These are phyloP conservation scores for Macropodus opercularis DNA, from an alignment of 2,797 vertebrate genomes.

Conservation along the genomic window DNA sequence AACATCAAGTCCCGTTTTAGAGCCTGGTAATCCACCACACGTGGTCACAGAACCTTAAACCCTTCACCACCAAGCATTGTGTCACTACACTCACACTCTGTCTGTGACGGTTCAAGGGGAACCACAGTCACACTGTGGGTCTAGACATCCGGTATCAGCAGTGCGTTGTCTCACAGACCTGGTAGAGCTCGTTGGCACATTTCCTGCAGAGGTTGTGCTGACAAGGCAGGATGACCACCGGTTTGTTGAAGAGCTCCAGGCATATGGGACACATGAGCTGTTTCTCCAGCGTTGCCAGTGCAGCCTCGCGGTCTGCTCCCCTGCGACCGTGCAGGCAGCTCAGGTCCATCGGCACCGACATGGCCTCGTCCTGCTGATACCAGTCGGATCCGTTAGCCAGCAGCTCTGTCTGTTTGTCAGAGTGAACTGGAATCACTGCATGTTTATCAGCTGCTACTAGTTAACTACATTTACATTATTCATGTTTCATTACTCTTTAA, in stretches of 20 bases:
- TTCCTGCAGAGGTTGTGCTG: constrained; percentile 93
- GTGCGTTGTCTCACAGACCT: constrained; percentile 51
- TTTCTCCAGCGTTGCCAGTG: constrained; percentile 76
- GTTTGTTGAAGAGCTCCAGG: constrained; percentile 94
- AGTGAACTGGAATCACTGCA: no score
- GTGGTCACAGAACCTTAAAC: no score
- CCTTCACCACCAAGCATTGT: no score
- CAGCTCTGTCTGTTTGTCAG: no score
- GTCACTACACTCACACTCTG: constrained; percentile 2
- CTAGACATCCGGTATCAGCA: no score
- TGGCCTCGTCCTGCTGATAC: constrained; percentile 42
- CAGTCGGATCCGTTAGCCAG: no score
- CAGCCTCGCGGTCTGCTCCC: constrained; percentile 40
- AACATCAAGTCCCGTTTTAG: constrained; percentile 60
- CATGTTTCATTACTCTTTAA: no score
- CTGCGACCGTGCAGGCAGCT: constrained; percentile 63
- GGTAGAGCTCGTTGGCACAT: constrained; percentile 84
- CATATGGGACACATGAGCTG: constrained; percentile 91
- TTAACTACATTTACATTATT: neutral
- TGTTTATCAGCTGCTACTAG: neutral
- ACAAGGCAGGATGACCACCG: constrained; percentile 96
- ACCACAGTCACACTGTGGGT: no score
- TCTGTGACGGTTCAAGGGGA: no score
- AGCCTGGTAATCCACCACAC: constrained; percentile 54
- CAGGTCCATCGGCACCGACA: constrained; percentile 78